Evolutionary conservation across 2,113 vertebrate species (phyloP).

Genomic region (Apaloderma vittatum): DNA sequence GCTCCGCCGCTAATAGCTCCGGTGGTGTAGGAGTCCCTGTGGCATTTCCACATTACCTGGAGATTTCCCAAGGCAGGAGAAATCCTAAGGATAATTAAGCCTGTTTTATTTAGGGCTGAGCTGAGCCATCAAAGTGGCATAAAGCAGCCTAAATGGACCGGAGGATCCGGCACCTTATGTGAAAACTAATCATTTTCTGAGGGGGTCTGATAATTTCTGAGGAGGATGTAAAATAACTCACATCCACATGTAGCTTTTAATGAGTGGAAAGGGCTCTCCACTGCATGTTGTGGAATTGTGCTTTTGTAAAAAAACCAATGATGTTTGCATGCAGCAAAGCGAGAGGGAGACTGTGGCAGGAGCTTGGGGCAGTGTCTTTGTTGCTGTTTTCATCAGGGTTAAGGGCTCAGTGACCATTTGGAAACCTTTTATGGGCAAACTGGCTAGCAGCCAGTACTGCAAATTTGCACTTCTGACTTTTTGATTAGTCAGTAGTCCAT

Average conservation of each 20-base stretch:
- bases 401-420: conserved; percentile 67
- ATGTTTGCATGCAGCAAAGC: neutral
- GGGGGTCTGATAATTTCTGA: conserved; percentile 62
- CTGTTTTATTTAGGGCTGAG: conserved; percentile 74
- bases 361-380: conserved; percentile 51
- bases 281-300: neutral
- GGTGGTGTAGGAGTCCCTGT: conserved; percentile 60
- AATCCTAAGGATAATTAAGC: conserved; percentile 75
- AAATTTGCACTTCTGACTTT: conserved; percentile 73
- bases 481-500: conserved; percentile 77
- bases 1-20: conserved; percentile 18
- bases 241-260: conserved; percentile 54
- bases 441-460: conserved; percentile 68
- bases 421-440: conserved; percentile 73
- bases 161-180: conserved; percentile 61
- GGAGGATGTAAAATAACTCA: conserved; percentile 67
- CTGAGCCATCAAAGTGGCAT: conserved; percentile 67
- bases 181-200: conserved; percentile 67
- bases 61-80: conserved; percentile 73
- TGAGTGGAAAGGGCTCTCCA: conserved; percentile 4
- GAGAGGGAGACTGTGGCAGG: neutral
- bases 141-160: conserved; percentile 73
- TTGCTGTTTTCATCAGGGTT: conserved; percentile 67
- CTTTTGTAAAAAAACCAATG: neutral
- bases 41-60: conserved; percentile 73